Evolutionary conservation across 2,797 vertebrate species (phyloP).

Genomic region (Fundulus diaphanus): DNA sequence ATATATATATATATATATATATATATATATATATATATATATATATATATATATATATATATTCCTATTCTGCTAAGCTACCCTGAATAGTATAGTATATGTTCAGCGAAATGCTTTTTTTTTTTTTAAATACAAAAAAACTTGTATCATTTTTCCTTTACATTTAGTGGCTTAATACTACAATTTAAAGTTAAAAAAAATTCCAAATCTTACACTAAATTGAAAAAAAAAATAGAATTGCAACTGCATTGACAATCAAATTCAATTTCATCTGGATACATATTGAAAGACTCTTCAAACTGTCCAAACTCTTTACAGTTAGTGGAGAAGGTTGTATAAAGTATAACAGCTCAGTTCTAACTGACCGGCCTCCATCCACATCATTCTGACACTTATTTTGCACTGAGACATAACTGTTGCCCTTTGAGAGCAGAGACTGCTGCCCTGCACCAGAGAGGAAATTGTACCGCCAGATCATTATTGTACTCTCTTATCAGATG

Average conservation of each 20-base stretch:
- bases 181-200: no score
- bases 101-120: no score
- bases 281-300: not conserved
- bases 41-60: no score
- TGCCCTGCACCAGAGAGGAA: conserved; percentile 25
- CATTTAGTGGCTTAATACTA: no score
- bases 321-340: not conserved
- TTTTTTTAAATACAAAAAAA: no score
- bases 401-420: conserved; percentile 19
- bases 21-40: no score
- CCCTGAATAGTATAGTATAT: no score
- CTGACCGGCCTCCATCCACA: no score
- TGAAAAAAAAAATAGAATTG: not conserved
- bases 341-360: not conserved
- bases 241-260: not conserved
- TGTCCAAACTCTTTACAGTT: not conserved
- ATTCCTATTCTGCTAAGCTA: no score
- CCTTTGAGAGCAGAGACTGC: conserved; percentile 39
- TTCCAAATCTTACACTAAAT: no score
- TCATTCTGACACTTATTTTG: not conserved
- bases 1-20: no score
- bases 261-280: not conserved
- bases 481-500: conserved; percentile 36
- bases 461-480: conserved; percentile 41
- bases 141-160: no score